Evolutionary conservation across 2,888 invertebrate genomes (phyloP), one percentile per base, ranked within the genome.

Genomic region (Phortica okadai): DNA sequence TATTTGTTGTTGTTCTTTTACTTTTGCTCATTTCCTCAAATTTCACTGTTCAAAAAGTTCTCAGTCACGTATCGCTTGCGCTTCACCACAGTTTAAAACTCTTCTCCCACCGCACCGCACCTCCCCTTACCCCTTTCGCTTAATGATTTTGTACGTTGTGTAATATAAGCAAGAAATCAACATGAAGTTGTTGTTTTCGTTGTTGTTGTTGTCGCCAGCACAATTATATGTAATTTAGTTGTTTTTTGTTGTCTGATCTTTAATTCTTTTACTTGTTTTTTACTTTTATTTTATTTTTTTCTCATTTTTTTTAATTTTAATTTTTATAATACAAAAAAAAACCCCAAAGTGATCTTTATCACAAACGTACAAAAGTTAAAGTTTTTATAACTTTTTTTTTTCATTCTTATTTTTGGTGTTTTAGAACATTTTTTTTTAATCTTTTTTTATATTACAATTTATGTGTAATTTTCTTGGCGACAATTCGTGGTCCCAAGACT

Each of bases 181-280:
- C 33, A 33, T 33, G 33, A 33, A 33, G 33, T 33, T 66, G 25
- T 33, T 66, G 25, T 6, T 14, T 14, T 25, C 10, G 41, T 45
- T 16, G 25, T 75, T 50, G 74, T 54, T 41, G 44, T 67, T 70
- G 45, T 76, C 50, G 21, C 66, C 66, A 21, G 58, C 58, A n/a
- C 41, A 81, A 82, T 82, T 82, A 81, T 81, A 54, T 75, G 75
- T 77, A 78, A 81, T 79, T 77, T 82, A 50, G 54, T 44, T 33
- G 33, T 72, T 75, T 50, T 67, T 56, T 67, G 33, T 69, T 4
- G 45, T 41, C 59, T 54, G n/a, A n/a, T 66, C 21, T 21, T 8
- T 44, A 33, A 59, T 62, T 80, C 73, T 74, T 50, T 72, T n/a
- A n/a, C 66, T 58, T 70, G 11, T 45, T 45, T 21, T n/a, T 74